Base-by-base conservation (phyloP, 2,888 invertebrate genomes). In the Stegophylla sp. region DNA sequence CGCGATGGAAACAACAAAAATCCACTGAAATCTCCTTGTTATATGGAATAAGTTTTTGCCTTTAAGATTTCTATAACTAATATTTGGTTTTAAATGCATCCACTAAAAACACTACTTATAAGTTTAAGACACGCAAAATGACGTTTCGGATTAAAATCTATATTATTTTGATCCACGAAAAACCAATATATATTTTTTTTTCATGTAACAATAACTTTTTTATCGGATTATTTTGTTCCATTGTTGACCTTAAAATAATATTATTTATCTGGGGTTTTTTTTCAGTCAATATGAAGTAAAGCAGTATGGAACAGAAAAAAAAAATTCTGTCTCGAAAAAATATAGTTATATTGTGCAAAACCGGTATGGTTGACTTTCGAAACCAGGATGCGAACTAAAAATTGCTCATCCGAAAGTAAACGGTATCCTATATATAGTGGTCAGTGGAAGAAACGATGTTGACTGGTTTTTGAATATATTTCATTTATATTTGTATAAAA, bases 361-460 rank as follows among this genome's bases (percentile, higher is more conserved):
- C 77, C 67, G 67, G 77, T 77, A 77, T 26, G 59, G 15, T 43
- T 12, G 51, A 67, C 77, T 77, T 77, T 77, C 77, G 59, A 77
- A 77, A 77, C 67, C 77, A 5, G 67, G 77, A 45, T 67, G 45
- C 20, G 9, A 13, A 4, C 45, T 48, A 74, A 74, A 56, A 74
- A 59, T 28, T 56, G 23, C 66, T 66, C 66, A 53, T 53, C 77
- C 56, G 77, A 77, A 77, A 77, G 77, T 59, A 67, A 51, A 28
- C 45, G 45, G 43, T 56, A 76, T 76, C 48, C 48, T 61, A 43
- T 45, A 28, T 45, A 2, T 51, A n/a, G n/a, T n/a, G n/a, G n/a
- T n/a, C n/a, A n/a, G 26, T 63, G 63, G 48, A 74, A 13, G 43
- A 73, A 59, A 73, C 56, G 43, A n/a, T n/a, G n/a, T n/a, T n/a